Evolutionary conservation across 1,140 invertebrate genomes (phyloP), one percentile per base, ranked within the genome.

Genomic region (Drosophila persimilis): DNA sequence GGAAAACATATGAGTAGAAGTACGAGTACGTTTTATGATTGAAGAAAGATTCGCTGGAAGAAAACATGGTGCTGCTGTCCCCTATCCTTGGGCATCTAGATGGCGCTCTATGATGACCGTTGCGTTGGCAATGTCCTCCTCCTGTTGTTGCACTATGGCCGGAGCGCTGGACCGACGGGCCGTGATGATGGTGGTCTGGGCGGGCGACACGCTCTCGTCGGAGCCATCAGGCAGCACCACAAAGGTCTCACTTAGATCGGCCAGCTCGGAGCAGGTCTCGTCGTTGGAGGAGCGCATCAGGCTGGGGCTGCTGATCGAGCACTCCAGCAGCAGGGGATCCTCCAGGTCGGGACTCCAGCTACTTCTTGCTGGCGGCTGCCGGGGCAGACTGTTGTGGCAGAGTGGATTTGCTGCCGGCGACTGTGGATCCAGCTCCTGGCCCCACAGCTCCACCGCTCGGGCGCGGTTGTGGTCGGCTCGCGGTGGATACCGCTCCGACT

Each of bases 371-470:
- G 73, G 85, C 58, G 70, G 73, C 48, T 72, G 85, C 4, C 90
- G 90, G 13, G 91, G 91, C 57, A 88, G 90, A 67, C 90, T 91
- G 90, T 91, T 91, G 89, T 79, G 89, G 61, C 89, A 91, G 13
- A 84, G 69, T 24, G 88, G 78, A 90, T 90, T 79, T 80, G 72
- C 66, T 60, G 63, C 73, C 51, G 72, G 51, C 54, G 72, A 77
- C 22, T 69, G 67, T 39, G 35, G 35, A n/a, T 80, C 78, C 77
- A 90, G 71, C 41, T 90, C 81, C 46, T 84, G 83, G 13, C 88
- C 90, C 91, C 91, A 91, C 54, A 91, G 73, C 45, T 74, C 88
- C 73, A 43, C 83, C 74, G 91, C 91, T 48, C 80, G 88, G 48
- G 80, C 84, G 76, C 80, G 90, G 59, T 91, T 91, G 86, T 77